Conservation (phyloP, 2,797 vertebrate genomes). For the Epinephelus coioides region DNA sequence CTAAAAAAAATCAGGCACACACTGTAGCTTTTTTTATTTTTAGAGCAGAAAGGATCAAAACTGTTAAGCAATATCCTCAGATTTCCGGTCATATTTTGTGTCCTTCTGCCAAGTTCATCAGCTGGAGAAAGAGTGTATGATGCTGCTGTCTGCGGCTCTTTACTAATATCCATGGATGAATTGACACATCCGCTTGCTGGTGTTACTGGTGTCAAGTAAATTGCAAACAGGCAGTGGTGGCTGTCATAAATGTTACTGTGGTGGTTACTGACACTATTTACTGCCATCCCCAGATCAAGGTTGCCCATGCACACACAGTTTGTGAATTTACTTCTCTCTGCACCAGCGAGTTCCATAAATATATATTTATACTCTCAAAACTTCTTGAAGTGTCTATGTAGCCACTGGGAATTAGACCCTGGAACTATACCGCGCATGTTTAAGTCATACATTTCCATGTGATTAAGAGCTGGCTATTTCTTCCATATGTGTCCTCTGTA, state of each 20-base stretch:
- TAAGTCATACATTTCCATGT: constrained; percentile 27
- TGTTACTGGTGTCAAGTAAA: constrained; percentile 60
- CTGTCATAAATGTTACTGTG: constrained; percentile 52
- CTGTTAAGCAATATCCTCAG: neutral
- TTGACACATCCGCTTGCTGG: constrained; percentile 40
- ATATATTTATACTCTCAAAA: constrained; percentile 30
- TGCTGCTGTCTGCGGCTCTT: constrained; percentile 36
- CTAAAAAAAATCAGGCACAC: neutral
- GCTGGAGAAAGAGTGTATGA: constrained; percentile 10
- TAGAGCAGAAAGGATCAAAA: neutral
- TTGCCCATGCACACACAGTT: constrained; percentile 37
- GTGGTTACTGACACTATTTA: constrained; percentile 52
- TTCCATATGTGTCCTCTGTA: constrained; percentile 15
- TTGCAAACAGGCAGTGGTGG: constrained; percentile 47
- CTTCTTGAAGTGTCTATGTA: neutral
- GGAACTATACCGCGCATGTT: constrained; percentile 5
- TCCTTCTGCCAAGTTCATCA: constrained; percentile 25
- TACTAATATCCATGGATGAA: constrained; percentile 45
- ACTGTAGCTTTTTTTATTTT: neutral
- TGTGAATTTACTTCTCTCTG: constrained; percentile 46
- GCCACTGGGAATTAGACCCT: constrained; percentile 24
- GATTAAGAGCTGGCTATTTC: constrained; percentile 10
- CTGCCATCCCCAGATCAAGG: constrained; percentile 51
- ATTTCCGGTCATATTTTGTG: constrained; percentile 27
- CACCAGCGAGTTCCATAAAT: constrained; percentile 24